These are phyloP conservation scores for Tapirus indicus DNA, from an alignment of 2,797 vertebrate genomes.

Conservation along the genomic window DNA sequence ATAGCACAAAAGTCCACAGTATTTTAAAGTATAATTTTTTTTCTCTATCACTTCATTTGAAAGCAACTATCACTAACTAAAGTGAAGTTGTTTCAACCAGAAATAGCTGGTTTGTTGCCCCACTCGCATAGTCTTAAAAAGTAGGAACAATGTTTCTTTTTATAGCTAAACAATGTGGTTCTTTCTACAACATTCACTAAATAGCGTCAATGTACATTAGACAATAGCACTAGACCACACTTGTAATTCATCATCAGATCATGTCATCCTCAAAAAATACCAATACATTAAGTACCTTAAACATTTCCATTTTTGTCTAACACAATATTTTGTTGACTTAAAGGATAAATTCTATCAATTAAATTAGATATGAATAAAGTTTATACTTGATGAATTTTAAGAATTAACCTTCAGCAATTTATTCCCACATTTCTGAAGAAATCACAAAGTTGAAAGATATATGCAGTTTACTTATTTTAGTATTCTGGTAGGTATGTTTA, in stretches of 20 bases:
- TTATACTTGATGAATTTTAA: constrained; percentile 43
- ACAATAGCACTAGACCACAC: neutral
- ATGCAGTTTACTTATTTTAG: neutral
- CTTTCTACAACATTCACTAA: constrained; percentile 66
- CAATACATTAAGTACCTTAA: neutral
- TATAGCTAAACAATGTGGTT: constrained; percentile 73
- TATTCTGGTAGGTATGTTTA: constrained; percentile 3
- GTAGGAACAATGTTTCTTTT: constrained; percentile 76
- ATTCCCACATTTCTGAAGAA: neutral
- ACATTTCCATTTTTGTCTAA: neutral
- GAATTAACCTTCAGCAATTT: neutral
- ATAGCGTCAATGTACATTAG: neutral
- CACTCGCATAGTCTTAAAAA: constrained; percentile 62
- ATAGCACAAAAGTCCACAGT: neutral
- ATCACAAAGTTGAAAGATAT: constrained; percentile 15
- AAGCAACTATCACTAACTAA: neutral
- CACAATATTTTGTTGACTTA: neutral
- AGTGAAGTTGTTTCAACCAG: constrained; percentile 57
- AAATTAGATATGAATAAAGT: constrained; percentile 21
- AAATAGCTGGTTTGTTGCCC: constrained; percentile 68
- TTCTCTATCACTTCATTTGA: neutral
- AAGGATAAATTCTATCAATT: constrained; percentile 3
- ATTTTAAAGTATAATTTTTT: neutral
- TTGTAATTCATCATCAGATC: neutral
- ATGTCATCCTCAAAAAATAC: neutral